Conservation (phyloP, 2,113 vertebrate genomes). For the Halichoeres trimaculatus region DNA sequence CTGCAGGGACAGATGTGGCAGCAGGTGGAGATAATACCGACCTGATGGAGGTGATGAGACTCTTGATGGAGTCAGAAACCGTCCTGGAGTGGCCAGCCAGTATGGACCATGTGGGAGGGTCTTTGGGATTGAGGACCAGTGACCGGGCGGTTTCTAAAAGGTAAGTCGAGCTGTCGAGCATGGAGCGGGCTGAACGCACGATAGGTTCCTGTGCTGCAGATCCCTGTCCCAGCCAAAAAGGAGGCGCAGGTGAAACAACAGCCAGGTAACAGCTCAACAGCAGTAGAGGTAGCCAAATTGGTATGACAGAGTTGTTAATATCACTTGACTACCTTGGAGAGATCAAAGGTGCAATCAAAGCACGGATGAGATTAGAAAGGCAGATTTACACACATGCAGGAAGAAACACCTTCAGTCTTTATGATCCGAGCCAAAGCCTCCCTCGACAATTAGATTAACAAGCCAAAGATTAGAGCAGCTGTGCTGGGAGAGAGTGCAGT, state of each 20-base stretch:
- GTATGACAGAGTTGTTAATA: slow-evolving; percentile 60
- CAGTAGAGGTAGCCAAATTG: slow-evolving; percentile 6
- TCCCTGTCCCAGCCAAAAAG: slow-evolving; percentile 82
- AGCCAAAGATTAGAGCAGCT: slow-evolving; percentile 73
- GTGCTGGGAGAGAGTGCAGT: slow-evolving; percentile 58
- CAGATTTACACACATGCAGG: slow-evolving; percentile 63
- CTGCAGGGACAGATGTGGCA: slow-evolving; percentile 25
- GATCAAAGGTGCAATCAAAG: slow-evolving; percentile 71
- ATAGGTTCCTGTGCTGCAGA: slow-evolving; percentile 96
- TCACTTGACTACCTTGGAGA: slow-evolving; percentile 56
- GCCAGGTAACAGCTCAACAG: slow-evolving; percentile 40
- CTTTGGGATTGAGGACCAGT: slow-evolving; percentile 96
- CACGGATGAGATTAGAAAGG: slow-evolving; percentile 67
- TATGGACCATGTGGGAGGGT: slow-evolving; percentile 97
- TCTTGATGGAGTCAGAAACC: slow-evolving; percentile 98
- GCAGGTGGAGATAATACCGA: slow-evolving; percentile 65
- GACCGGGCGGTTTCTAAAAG: slow-evolving; percentile 94
- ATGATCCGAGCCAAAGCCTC: slow-evolving; percentile 62
- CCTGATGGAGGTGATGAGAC: slow-evolving; percentile 99
- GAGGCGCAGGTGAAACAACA: slow-evolving; percentile 33
- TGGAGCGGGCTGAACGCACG: slow-evolving; percentile 92
- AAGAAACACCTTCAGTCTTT: slow-evolving; percentile 74
- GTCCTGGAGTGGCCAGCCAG: slow-evolving; percentile 96
- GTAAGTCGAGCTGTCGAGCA: slow-evolving; percentile 95
- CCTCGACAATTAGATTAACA: slow-evolving; percentile 77